Percentiles rank a stretch among this genome's conserved stretches.
These are phyloP conservation scores for Sebastes fasciatus DNA, from an alignment of 2,113 vertebrate genomes.

Conservation along the genomic window DNA sequence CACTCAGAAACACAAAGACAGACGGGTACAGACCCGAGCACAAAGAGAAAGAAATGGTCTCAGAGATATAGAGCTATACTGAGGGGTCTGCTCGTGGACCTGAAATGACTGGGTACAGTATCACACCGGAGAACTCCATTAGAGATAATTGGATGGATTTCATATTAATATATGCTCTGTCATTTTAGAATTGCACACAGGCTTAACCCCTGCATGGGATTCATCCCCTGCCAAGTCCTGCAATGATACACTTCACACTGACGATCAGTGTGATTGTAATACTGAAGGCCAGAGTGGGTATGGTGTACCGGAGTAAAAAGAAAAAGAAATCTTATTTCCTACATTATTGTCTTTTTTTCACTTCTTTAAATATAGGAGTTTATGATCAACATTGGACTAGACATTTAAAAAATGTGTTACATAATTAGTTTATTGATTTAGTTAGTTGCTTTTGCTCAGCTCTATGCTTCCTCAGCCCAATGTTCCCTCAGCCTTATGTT, in stretches of 20 bases:
- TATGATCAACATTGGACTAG: no score
- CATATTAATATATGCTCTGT: slow-evolving; percentile 80
- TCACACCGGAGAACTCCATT: slow-evolving; percentile 74
- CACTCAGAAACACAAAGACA: slow-evolving; percentile 11
- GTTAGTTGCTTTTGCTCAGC: background rate
- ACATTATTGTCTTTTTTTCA: background rate
- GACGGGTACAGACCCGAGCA: background rate
- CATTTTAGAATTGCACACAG: slow-evolving; percentile 76
- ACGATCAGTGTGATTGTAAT: slow-evolving; percentile 60
- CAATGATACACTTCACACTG: slow-evolving; percentile 73
- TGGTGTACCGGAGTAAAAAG: background rate
- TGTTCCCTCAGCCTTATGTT: background rate
- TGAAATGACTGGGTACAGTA: slow-evolving; percentile 73
- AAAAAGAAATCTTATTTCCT: background rate
- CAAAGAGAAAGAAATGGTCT: slow-evolving; percentile 37
- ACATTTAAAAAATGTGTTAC: background rate
- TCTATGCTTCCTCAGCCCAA: background rate
- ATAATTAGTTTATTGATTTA: background rate
- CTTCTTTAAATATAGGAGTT: background rate
- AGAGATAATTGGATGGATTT: slow-evolving; percentile 79
- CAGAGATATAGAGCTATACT: slow-evolving; percentile 14
- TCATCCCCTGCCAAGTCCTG: slow-evolving; percentile 73
- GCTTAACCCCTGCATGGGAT: slow-evolving; percentile 77
- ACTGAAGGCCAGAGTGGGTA: slow-evolving; percentile 15
- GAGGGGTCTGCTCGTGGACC: slow-evolving; percentile 62